Evolutionary conservation across 2,113 vertebrate species (phyloP), one percentile per base, ranked within the genome.

Genomic region (Erinaceus europaeus): DNA sequence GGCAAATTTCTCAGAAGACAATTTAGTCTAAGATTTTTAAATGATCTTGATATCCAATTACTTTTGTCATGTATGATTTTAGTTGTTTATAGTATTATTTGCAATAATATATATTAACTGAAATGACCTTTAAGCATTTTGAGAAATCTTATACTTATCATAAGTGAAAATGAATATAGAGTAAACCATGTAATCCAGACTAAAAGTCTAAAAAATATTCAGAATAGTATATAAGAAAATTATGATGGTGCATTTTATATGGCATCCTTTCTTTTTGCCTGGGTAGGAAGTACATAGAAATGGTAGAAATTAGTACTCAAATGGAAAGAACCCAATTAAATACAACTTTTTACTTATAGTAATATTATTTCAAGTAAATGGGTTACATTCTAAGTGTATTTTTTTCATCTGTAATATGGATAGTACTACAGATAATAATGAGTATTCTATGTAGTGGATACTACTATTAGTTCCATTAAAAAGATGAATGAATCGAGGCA

Each of bases 111-210:
- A 20, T 68, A 67, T 65, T 84, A 67, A 34, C 11, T 67, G 67
- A 93, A 90, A 55, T 53, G 32, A 62, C 42, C 21, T 80, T 88
- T 48, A 64, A 80, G 57, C 86, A 36, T 46, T 53, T 86, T 29
- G 23, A 69, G 38, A 92, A 50, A 90, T 64, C 20, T 29, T 93
- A 21, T 46, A 20, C 3, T 14, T 87, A 74, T 34, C 42, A 20
- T 6, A 74, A 74, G 12, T 38, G 25, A 62, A 46, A 68, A 62
- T 46, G 38, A 78, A 73, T 15, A 73, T 84, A 74, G 62, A 17
- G 7, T 13, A 53, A 69, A 25, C 10, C 53, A 48, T 68, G 42
- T n/a, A 67, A 52, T 12, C 46, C 53, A 14, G 14, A 67, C 38
- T 46, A 9, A 61, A 38, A n/a, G 40, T 25, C 67, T 27, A 68